Percentiles rank a stretch among this genome's conserved stretches.
Evolutionary conservation across 1,140 invertebrate genomes (phyloP).

Genomic region (Bombus pyrosoma): DNA sequence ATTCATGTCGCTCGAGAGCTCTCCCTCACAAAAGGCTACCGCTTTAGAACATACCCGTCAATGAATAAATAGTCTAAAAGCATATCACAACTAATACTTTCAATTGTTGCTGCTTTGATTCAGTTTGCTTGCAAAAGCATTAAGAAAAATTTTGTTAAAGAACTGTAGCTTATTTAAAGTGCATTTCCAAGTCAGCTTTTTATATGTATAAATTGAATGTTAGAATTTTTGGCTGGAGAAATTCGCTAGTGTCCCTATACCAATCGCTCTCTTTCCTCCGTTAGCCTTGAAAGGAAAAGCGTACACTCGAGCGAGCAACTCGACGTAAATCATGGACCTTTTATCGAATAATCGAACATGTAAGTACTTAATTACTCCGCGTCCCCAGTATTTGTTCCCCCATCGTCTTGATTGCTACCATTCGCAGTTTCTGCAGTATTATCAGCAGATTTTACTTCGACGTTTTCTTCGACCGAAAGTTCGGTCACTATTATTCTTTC

Average conservation of each 20-base stretch:
- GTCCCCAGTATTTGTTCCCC: constrained; percentile 37
- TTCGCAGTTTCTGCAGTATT: constrained; percentile 9
- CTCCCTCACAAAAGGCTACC: not conserved
- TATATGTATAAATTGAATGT: not conserved
- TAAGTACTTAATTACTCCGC: constrained; percentile 51
- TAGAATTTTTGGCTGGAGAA: not conserved
- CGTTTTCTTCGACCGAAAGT: constrained; percentile 59
- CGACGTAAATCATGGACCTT: constrained; percentile 59
- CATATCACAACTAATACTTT: constrained; percentile 23
- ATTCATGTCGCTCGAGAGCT: constrained; percentile 51
- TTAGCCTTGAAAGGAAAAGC: constrained; percentile 18
- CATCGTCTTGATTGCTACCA: constrained; percentile 39
- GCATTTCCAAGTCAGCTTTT: not conserved
- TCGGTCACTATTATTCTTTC: constrained; percentile 64
- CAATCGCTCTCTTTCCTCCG: not conserved
- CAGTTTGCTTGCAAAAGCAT: constrained; percentile 20
- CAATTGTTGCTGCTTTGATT: not conserved
- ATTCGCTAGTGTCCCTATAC: not conserved
- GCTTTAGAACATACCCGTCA: not conserved
- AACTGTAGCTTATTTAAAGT: not conserved
- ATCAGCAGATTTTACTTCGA: constrained; percentile 43
- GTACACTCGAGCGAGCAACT: constrained; percentile 49
- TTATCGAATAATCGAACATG: constrained; percentile 50
- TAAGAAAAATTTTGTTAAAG: not conserved
- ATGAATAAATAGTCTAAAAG: not conserved